phyloP scores from a whole-genome alignment of 1,140 invertebrate species.

The Araneus ventricosus region DNA sequence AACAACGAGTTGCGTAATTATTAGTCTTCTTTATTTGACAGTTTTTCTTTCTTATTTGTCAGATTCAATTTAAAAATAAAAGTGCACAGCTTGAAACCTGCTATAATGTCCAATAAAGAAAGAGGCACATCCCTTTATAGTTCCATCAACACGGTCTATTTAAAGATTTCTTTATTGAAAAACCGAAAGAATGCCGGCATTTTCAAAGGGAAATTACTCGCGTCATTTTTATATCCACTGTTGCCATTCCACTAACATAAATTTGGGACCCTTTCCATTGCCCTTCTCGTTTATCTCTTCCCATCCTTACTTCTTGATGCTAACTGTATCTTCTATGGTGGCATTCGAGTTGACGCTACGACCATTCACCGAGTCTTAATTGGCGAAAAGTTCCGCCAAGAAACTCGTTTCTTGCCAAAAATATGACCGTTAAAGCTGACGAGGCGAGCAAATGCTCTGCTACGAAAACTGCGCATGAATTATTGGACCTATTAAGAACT shows the following conservation, averaged over 20 bases:
- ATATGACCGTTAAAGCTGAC: conserved; percentile 28
- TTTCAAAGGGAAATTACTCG: conserved; percentile 19
- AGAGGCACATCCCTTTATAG: too few relatives aligned
- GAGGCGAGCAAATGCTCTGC: background rate
- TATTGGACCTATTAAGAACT: conserved; percentile 58
- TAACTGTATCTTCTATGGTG: conserved; percentile 27
- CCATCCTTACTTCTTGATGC: conserved; percentile 5
- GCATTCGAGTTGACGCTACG: conserved; percentile 35
- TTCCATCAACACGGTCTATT: too few relatives aligned
- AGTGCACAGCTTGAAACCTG: too few relatives aligned
- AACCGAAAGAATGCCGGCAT: background rate
- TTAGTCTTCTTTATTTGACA: too few relatives aligned
- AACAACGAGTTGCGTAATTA: too few relatives aligned
- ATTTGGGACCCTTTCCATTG: conserved; percentile 2
- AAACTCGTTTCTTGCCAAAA: conserved; percentile 7
- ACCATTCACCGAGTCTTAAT: conserved; percentile 7
- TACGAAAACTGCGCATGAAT: conserved; percentile 38
- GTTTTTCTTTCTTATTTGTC: too few relatives aligned
- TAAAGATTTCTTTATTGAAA: background rate
- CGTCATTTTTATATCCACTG: conserved; percentile 14
- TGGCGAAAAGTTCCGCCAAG: conserved; percentile 28
- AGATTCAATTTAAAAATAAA: too few relatives aligned
- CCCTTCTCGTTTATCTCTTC: conserved; percentile 19
- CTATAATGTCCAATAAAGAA: too few relatives aligned
- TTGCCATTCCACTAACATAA: conserved; percentile 15